Conservation (phyloP, 2,113 vertebrate species). For the Chinchilla lanigera region DNA sequence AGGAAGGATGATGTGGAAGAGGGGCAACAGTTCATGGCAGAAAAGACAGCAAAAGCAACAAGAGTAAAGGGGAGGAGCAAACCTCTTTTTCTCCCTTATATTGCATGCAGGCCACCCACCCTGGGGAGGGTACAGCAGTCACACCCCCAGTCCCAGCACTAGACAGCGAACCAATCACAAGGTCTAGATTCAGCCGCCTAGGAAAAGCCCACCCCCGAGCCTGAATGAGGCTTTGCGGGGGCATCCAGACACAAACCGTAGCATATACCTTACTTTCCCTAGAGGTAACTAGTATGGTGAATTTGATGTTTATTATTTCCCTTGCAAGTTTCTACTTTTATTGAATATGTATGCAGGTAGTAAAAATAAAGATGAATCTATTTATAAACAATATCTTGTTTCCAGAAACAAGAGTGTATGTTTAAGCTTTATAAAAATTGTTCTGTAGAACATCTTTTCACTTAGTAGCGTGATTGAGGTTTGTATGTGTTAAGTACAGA, state of each 20-base stretch:
- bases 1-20: not conserved
- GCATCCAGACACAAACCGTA: not conserved
- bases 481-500: conserved; percentile 28
- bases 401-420: not conserved
- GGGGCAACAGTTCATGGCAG: not conserved
- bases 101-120: not conserved
- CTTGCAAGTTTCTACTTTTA: conserved; percentile 42
- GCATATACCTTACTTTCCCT: not conserved
- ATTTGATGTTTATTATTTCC: conserved; percentile 13
- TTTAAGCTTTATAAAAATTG: conserved; percentile 32
- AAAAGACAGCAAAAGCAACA: not conserved
- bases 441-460: not conserved
- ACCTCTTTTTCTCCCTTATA: not conserved
- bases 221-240: not conserved
- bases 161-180: not conserved
- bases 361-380: not conserved
- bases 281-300: conserved; percentile 9
- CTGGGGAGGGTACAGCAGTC: not conserved
- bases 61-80: not conserved
- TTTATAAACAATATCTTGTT: not conserved
- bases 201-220: not conserved
- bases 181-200: not conserved
- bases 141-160: not conserved
- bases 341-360: not conserved
- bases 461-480: not conserved